A percentile compares a stretch with the other conserved stretches of the same genome.
Evolutionary conservation across 2,797 vertebrate genomes (phyloP).

Genomic region (Fratercula arctica): DNA sequence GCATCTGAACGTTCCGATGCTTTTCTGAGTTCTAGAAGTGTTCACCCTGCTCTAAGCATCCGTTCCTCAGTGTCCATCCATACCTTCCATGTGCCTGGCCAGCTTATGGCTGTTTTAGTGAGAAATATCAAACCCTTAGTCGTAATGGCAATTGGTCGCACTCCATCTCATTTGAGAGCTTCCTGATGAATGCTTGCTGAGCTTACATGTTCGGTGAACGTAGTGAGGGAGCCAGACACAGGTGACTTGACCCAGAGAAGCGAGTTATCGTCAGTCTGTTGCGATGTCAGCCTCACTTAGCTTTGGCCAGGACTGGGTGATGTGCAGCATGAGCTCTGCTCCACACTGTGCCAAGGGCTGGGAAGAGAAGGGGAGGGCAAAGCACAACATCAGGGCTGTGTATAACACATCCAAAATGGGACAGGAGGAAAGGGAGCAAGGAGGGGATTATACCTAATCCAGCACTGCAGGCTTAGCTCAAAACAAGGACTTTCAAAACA

Average conservation of each 20-base stretch:
- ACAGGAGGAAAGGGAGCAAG: neutral
- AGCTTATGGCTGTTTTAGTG: neutral
- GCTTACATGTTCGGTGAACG: neutral
- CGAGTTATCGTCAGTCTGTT: neutral
- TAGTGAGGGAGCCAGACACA: neutral
- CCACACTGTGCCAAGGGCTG: neutral
- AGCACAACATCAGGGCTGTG: neutral
- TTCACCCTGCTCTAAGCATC: neutral
- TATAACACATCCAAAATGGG: neutral
- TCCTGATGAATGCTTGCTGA: neutral
- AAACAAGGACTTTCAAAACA: neutral
- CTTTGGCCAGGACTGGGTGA: neutral
- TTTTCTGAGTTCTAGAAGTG: neutral
- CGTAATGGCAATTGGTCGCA: neutral
- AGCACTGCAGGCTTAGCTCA: neutral
- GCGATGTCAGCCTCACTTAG: neutral
- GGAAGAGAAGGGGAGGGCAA: neutral
- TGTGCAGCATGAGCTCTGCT: neutral
- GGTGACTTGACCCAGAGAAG: neutral
- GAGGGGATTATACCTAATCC: neutral
- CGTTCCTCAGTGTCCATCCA: neutral
- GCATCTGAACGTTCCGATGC: neutral
- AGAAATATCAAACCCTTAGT: neutral
- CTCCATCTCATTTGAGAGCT: neutral
- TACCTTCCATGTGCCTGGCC: neutral